These are phyloP conservation scores for Mesaphorura yosii DNA, from an alignment of 1,140 invertebrate species.

Conservation along the genomic window DNA sequence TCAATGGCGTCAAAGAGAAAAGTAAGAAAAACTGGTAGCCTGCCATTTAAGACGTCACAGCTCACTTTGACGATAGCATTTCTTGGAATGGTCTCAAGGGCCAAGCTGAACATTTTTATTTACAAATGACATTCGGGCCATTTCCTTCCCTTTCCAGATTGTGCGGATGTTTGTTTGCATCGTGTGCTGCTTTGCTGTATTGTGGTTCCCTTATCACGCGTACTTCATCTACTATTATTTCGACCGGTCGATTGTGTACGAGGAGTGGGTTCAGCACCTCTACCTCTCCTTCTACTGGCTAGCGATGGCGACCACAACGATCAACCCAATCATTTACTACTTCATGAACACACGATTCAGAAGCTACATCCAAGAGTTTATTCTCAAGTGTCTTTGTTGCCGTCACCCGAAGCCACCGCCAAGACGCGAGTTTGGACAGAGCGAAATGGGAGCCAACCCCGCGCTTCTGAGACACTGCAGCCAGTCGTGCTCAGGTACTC, in stretches of 20 bases:
- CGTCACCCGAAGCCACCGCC: neutral
- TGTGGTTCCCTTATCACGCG: conserved; percentile 74
- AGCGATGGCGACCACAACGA: conserved; percentile 84
- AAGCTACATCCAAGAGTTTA: conserved; percentile 22
- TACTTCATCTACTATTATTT: conserved; percentile 77
- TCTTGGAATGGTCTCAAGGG: too few relatives aligned
- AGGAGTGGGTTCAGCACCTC: conserved; percentile 63
- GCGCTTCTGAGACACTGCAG: too few relatives aligned
- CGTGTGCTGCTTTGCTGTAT: conserved; percentile 70
- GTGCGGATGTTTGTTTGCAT: conserved; percentile 75
- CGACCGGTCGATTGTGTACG: conserved; percentile 55
- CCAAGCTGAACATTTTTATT: neutral
- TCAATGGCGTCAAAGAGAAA: conserved; percentile 77
- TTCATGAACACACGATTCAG: conserved; percentile 60
- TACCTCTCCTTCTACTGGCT: conserved; percentile 79
- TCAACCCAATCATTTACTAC: conserved; percentile 83
- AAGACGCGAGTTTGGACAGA: too few relatives aligned
- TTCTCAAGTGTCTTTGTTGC: conserved; percentile 9
- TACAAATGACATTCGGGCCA: neutral
- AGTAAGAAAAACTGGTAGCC: too few relatives aligned
- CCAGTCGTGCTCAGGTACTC: too few relatives aligned
- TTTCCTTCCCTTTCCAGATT: conserved; percentile 46
- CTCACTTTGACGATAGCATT: too few relatives aligned
- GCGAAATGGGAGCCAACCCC: too few relatives aligned
- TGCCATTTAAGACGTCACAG: too few relatives aligned